Evolutionary conservation across 2,113 vertebrate species (phyloP).

Genomic region (Hypomesus transpacificus): DNA sequence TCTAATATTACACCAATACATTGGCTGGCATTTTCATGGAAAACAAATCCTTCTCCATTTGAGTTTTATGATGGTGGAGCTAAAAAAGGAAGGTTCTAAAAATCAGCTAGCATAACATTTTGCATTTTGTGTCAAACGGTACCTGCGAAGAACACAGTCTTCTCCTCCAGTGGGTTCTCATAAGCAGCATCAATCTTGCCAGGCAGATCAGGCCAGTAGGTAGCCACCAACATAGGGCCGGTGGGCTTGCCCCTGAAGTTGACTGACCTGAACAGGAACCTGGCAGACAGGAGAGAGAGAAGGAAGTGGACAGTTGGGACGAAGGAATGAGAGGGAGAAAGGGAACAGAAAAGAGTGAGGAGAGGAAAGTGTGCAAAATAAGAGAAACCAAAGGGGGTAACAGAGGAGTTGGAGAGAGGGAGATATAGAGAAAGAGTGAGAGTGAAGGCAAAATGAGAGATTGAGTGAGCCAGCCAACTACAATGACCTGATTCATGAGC

Average conservation of each 20-base stretch:
- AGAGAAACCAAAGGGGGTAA: conserved; percentile 25
- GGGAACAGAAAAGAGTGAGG: conserved; percentile 4
- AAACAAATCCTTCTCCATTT: too few relatives aligned
- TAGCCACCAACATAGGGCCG: conserved; percentile 88
- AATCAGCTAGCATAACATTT: too few relatives aligned
- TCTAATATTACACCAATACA: neutral
- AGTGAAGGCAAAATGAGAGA: neutral
- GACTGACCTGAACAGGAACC: conserved; percentile 92
- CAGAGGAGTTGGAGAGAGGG: neutral
- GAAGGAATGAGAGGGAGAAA: conserved; percentile 22
- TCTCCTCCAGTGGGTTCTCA: conserved; percentile 90
- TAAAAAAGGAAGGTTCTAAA: too few relatives aligned
- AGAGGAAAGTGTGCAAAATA: conserved; percentile 28
- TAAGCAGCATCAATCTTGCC: conserved; percentile 92
- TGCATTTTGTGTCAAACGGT: conserved; percentile 11
- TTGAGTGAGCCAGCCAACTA: conserved; percentile 49
- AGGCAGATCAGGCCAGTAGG: conserved; percentile 94
- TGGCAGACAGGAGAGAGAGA: conserved; percentile 48
- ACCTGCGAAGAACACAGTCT: conserved; percentile 95
- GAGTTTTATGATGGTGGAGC: too few relatives aligned
- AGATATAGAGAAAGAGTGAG: conserved; percentile 17
- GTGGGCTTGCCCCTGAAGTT: conserved; percentile 81
- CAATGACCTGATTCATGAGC: conserved; percentile 80
- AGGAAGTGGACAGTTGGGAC: neutral
- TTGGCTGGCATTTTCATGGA: too few relatives aligned